Evolutionary conservation across 1,140 invertebrate genomes (phyloP).

Genomic region (Brachionus rubens): DNA sequence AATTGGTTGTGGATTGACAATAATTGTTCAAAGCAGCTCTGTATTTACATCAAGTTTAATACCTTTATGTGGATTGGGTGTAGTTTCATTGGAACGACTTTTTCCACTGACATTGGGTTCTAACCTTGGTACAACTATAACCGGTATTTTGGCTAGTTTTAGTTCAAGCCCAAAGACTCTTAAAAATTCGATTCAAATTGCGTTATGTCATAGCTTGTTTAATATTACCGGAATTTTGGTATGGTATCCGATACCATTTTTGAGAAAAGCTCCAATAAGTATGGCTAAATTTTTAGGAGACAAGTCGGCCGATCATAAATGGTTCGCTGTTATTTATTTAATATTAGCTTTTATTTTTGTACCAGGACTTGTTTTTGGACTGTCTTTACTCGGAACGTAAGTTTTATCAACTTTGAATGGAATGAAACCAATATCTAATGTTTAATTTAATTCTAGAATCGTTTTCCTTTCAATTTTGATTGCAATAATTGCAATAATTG

Average conservation of each 20-base stretch:
- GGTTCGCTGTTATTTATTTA: conserved; percentile 66
- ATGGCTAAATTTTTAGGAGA: conserved; percentile 63
- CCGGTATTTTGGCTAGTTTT: conserved; percentile 63
- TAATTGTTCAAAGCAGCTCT: conserved; percentile 67
- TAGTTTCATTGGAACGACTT: conserved; percentile 65
- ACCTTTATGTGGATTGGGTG: conserved; percentile 67
- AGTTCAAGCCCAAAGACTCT: conserved; percentile 54
- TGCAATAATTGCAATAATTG: conserved; percentile 1
- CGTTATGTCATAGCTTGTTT: conserved; percentile 67
- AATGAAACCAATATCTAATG: background rate
- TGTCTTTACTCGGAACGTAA: conserved; percentile 56
- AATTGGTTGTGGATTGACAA: conserved; percentile 65
- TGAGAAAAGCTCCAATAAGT: conserved; percentile 63
- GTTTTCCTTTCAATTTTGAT: conserved; percentile 8
- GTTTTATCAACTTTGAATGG: conserved; percentile 24
- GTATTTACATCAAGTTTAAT: conserved; percentile 69
- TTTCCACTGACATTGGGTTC: conserved; percentile 67
- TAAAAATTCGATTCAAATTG: conserved; percentile 63
- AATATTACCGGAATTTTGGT: conserved; percentile 67
- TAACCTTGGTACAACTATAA: conserved; percentile 68
- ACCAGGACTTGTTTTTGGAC: conserved; percentile 61
- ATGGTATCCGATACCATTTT: conserved; percentile 66
- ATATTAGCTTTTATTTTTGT: conserved; percentile 63
- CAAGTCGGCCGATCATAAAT: conserved; percentile 63
- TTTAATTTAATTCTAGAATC: background rate